phyloP scores from a whole-genome alignment of 2,113 vertebrate species.

The Anguilla japonica region DNA sequence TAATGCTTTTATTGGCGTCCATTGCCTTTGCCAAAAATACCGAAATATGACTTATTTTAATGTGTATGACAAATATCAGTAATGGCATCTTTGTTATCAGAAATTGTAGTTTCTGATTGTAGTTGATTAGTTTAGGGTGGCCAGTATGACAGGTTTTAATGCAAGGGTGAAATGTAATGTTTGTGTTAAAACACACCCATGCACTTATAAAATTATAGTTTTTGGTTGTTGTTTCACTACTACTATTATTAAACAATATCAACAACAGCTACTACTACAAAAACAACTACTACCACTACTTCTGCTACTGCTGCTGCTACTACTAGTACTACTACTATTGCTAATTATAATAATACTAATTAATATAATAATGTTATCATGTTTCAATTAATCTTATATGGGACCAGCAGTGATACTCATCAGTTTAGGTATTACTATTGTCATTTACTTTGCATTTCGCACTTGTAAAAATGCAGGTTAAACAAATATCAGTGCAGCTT shows the following conservation, averaged over 20 bases:
- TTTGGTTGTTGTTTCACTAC: not conserved
- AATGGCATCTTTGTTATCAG: constrained; percentile 7
- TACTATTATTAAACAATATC: not conserved
- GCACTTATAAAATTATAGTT: not conserved
- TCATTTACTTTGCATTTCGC: not conserved
- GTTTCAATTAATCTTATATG: not conserved
- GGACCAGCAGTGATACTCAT: not conserved
- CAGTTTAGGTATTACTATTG: not conserved
- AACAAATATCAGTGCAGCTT: not conserved
- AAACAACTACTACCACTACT: not conserved
- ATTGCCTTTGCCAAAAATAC: not conserved
- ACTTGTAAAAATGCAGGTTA: not conserved
- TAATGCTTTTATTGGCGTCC: not conserved
- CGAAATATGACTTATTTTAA: not conserved
- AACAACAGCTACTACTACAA: not conserved
- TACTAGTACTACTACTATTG: not conserved
- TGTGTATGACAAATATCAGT: not conserved
- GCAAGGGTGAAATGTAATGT: not conserved
- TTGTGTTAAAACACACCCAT: not conserved
- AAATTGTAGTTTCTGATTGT: not conserved
- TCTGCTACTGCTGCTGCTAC: not conserved
- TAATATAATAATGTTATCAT: not conserved
- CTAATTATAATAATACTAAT: not conserved
- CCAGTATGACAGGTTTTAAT: not conserved
- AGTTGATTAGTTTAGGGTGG: not conserved